A percentile compares a stretch with the other conserved stretches of the same genome.
These are phyloP conservation scores for Calliopsis andreniformis DNA, from an alignment of 1,140 invertebrate species.

Conservation along the genomic window DNA sequence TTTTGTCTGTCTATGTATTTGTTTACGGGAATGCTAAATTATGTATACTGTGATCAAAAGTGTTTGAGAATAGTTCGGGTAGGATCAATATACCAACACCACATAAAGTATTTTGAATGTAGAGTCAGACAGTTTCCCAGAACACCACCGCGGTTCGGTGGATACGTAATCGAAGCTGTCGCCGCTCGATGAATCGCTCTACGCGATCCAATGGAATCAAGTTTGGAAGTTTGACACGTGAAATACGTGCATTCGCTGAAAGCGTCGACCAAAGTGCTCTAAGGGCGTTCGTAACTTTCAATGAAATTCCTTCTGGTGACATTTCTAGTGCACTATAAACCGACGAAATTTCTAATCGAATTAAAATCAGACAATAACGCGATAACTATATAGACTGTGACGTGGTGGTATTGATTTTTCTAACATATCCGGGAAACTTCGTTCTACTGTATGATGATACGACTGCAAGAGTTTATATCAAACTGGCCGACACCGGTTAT, in stretches of 20 bases:
- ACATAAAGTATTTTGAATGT: too few species aligned
- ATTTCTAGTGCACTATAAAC: not conserved
- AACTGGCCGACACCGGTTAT: not conserved
- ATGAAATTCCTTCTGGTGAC: constrained; percentile 1
- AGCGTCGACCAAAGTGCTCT: not conserved
- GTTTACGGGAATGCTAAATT: too few species aligned
- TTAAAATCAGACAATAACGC: not conserved
- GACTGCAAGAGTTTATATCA: not conserved
- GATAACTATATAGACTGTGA: not conserved
- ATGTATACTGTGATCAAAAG: too few species aligned
- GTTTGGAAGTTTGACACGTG: constrained; percentile 7
- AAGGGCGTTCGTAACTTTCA: constrained; percentile 8
- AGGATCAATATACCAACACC: too few species aligned
- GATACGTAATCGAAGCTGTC: constrained; percentile 8
- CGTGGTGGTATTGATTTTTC: not conserved
- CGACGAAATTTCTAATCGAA: constrained; percentile 1
- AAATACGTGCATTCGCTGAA: not conserved
- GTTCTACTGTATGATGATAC: too few species aligned
- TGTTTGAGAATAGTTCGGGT: too few species aligned
- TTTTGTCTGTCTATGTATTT: too few species aligned
- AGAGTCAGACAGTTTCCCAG: not conserved
- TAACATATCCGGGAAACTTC: not conserved
- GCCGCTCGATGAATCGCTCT: not conserved
- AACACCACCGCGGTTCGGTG: not conserved
- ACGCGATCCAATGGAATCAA: not conserved